These are phyloP conservation scores for Phalacrocorax carbo DNA, from an alignment of 2,113 vertebrate species.

Conservation along the genomic window DNA sequence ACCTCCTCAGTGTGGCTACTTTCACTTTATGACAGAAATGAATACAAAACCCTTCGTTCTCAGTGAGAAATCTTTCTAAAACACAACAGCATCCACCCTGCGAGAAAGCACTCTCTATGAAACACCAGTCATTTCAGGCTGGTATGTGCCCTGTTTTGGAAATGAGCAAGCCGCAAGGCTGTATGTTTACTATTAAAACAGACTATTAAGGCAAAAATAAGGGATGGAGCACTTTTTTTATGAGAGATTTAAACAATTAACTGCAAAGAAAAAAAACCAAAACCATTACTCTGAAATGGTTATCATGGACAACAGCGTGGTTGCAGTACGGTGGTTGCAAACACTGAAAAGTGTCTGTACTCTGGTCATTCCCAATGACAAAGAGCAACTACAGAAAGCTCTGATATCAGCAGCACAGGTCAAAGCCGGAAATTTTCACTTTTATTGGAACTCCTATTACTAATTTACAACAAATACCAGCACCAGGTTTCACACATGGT, in stretches of 20 bases:
- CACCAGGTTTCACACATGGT: not conserved
- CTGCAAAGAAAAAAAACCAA: not conserved
- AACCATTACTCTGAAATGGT: not conserved
- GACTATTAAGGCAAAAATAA: not conserved
- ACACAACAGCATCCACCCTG: rapidly evolving
- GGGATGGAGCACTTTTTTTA: not conserved
- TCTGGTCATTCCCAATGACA: not conserved
- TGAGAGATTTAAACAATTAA: not conserved
- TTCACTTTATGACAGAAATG: not conserved
- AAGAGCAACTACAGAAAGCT: not conserved
- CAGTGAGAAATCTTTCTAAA: not conserved
- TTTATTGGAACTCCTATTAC: not conserved
- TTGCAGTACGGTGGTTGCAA: not conserved
- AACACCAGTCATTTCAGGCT: not conserved
- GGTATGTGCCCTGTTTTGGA: not conserved
- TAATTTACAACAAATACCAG: not conserved
- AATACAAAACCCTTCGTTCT: not conserved
- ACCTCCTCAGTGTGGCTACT: not conserved
- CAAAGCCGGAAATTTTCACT: not conserved
- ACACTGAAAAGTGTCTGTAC: not conserved
- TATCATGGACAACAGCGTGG: rapidly evolving
- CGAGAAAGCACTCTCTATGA: not conserved
- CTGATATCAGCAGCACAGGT: not conserved
- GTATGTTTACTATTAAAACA: not conserved
- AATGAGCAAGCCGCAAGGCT: not conserved